Percentiles rank a stretch among this genome's conserved stretches.
Evolutionary conservation across 2,113 vertebrate species (phyloP).

Genomic region (Crocuta crocuta): DNA sequence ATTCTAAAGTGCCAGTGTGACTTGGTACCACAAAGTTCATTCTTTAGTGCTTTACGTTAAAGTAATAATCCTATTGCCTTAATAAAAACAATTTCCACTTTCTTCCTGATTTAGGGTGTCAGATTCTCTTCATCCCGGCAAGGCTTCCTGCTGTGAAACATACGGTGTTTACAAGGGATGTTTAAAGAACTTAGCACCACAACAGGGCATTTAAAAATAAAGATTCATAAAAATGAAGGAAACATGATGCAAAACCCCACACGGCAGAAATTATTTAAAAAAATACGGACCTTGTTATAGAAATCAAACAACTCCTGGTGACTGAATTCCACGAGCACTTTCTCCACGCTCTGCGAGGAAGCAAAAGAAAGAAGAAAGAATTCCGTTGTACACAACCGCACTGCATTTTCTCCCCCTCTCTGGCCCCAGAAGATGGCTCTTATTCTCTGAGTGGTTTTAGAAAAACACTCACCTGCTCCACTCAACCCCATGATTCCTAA

Average conservation of each 20-base stretch:
- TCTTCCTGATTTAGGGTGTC: conserved; percentile 74
- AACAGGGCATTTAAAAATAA: conserved; percentile 58
- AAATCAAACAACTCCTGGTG: conserved; percentile 96
- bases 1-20: conserved; percentile 27
- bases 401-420: background rate
- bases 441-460: conserved; percentile 34
- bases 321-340: conserved; percentile 94
- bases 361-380: conserved; percentile 20
- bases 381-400: background rate
- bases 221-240: conserved; percentile 56
- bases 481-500: background rate
- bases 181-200: conserved; percentile 52
- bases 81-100: conserved; percentile 72
- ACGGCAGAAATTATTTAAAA: conserved; percentile 73
- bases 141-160: conserved; percentile 73
- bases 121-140: conserved; percentile 71
- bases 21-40: background rate
- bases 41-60: conserved; percentile 67
- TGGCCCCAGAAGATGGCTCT: background rate
- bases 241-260: conserved; percentile 20
- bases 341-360: conserved; percentile 90
- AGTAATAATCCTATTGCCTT: conserved; percentile 57
- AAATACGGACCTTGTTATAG: conserved; percentile 95
- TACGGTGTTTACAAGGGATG: conserved; percentile 79
- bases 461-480: conserved; percentile 32